These are phyloP conservation scores for Ceriagrion tenellum DNA, from an alignment of 2,888 invertebrate species.

Conservation along the genomic window DNA sequence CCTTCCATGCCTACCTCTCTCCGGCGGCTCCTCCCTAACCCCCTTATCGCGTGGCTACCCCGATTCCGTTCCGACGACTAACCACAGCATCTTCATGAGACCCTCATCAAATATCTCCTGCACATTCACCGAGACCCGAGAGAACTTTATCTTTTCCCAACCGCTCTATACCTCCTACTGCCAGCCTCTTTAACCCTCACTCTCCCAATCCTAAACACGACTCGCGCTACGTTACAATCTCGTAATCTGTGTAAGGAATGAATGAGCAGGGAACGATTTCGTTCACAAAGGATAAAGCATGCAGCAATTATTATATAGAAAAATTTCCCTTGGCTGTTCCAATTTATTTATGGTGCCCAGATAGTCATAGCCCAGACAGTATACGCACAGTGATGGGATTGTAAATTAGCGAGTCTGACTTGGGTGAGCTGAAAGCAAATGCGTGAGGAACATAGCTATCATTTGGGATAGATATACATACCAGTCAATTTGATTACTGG, in stretches of 20 bases:
- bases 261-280: background rate
- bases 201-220: background rate
- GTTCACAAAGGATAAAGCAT: background rate
- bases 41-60: background rate
- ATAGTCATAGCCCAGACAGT: no score
- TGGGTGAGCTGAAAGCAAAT: no score
- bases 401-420: no score
- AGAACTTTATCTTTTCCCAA: slow-evolving; percentile 31
- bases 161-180: background rate
- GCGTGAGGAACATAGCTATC: no score
- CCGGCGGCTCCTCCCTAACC: no score
- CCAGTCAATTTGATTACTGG: no score
- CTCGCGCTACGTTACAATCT: background rate
- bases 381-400: no score
- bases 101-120: slow-evolving; percentile 39
- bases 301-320: no score
- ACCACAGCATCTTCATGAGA: slow-evolving; percentile 38
- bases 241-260: background rate
- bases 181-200: background rate
- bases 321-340: no score
- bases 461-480: no score
- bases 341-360: no score
- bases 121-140: slow-evolving; percentile 24
- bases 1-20: background rate
- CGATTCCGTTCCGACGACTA: background rate